Evolutionary conservation across 2,113 vertebrate genomes (phyloP).

Genomic region (Ceyx margarethae): DNA sequence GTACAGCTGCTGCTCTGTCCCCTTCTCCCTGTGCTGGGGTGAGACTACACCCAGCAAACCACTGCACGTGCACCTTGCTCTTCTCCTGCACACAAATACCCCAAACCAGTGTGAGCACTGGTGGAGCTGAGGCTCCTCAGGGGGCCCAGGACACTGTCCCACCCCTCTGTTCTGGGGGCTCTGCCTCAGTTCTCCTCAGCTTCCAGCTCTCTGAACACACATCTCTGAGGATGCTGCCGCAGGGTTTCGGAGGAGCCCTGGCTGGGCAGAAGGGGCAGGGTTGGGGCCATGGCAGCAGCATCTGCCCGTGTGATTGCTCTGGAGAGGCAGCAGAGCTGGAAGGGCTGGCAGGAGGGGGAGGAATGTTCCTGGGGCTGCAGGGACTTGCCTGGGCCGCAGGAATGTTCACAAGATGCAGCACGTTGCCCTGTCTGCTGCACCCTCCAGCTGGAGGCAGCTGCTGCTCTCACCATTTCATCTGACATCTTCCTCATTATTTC

Average conservation of each 20-base stretch:
- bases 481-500: conserved; percentile 70
- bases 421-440: conserved; percentile 56
- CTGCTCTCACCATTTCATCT: conserved; percentile 40
- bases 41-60: neutral
- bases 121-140: neutral
- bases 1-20: neutral
- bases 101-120: accelerated
- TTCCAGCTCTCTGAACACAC: neutral
- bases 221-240: neutral
- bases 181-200: neutral
- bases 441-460: conserved; percentile 64
- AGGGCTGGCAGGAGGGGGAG: neutral
- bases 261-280: neutral
- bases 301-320: neutral
- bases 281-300: neutral
- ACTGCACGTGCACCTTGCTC: accelerated
- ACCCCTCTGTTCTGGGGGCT: neutral
- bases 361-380: conserved; percentile 72
- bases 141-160: neutral
- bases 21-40: neutral
- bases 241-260: neutral
- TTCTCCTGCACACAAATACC: neutral
- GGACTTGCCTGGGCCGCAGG: conserved; percentile 76
- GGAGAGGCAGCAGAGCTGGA: neutral
- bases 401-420: conserved; percentile 75